Conservation (phyloP, 2,797 vertebrate species). For the Tiaroga cobitis region DNA sequence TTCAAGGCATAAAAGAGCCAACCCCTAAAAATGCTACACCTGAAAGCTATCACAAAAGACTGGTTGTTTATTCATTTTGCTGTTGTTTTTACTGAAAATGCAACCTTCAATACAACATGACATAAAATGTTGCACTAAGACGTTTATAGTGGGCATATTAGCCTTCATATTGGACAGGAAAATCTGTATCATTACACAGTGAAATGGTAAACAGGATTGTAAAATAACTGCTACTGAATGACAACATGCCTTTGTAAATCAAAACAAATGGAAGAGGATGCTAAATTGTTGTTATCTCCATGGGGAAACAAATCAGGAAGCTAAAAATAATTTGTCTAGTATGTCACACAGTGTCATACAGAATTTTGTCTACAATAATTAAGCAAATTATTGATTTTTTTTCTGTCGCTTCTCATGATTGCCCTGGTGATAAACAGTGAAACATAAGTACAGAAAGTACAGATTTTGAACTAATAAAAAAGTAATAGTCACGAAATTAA, state of each 20-base stretch:
- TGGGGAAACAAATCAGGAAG: too few relatives aligned
- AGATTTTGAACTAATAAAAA: background rate
- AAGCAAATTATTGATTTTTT: background rate
- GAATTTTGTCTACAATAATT: conserved; percentile 12
- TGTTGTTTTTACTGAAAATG: conserved; percentile 22
- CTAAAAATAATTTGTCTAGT: background rate
- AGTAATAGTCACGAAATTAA: background rate
- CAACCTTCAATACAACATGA: conserved; percentile 17
- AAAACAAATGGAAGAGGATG: background rate
- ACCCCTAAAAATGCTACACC: conserved; percentile 31
- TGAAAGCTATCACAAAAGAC: conserved; percentile 25
- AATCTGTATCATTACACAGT: conserved; percentile 17
- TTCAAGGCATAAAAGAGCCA: conserved; percentile 26
- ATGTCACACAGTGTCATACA: conserved; percentile 33
- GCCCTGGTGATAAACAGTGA: background rate
- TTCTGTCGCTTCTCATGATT: conserved; percentile 13
- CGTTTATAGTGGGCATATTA: background rate
- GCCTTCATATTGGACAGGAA: background rate
- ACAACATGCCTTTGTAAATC: conserved; percentile 2
- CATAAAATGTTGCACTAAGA: background rate
- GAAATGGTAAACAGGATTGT: conserved; percentile 22
- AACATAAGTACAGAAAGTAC: conserved; percentile 3
- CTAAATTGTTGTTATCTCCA: background rate
- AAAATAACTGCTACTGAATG: conserved; percentile 17
- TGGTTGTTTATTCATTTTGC: background rate